Base-by-base conservation (phyloP, 1,140 invertebrate species). In the Drosophila funebris region DNA sequence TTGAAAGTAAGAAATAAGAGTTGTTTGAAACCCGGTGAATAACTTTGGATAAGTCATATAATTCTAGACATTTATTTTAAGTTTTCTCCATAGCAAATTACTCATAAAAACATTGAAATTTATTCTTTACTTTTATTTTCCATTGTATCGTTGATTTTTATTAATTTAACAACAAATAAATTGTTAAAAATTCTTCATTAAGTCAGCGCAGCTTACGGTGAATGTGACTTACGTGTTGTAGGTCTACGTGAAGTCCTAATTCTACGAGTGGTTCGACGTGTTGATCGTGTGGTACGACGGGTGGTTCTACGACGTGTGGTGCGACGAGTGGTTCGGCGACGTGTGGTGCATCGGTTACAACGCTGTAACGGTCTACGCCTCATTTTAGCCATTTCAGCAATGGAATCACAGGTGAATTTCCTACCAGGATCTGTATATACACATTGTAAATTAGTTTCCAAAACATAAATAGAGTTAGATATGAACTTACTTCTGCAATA, bases 401-500 rank as follows among this genome's bases (percentile, higher is more conserved):
- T 60, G 5, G 31, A 7, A 4, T 22, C 14, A 16, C 69, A 67
- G 16, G 13, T 44, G 14, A 67, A 27, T 16, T 29, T 18, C 1
- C 11, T 14, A 4, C 9, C 33, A 37, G 63, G 69, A 44, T 72
- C 69, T 67, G 11, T 0, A 14, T n/a, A 20, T 9, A 8, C 1
- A 14, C 1, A 29, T 46, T 29, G 1, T 3, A 36, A 27, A 27
- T 27, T 27, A 27, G 4, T 27, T 4, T 5, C 0, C 27, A 48
- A n/a, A 44, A 22, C 4, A 22, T 8, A 0, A 0, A n/a, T n/a
- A 3, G 11, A 13, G 13, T 36, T 46, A 2, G 8, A 24, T 1
- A 8, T 37, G 0, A 0, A 66, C 68, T 71, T 27, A 67, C 69
- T 46, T 31, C 16, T 14, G n/a, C 69, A 72, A 13, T 50, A 60